Evolutionary conservation across 1,140 invertebrate genomes (phyloP), one percentile per base, ranked within the genome.

Genomic region (Magallana gigas): DNA sequence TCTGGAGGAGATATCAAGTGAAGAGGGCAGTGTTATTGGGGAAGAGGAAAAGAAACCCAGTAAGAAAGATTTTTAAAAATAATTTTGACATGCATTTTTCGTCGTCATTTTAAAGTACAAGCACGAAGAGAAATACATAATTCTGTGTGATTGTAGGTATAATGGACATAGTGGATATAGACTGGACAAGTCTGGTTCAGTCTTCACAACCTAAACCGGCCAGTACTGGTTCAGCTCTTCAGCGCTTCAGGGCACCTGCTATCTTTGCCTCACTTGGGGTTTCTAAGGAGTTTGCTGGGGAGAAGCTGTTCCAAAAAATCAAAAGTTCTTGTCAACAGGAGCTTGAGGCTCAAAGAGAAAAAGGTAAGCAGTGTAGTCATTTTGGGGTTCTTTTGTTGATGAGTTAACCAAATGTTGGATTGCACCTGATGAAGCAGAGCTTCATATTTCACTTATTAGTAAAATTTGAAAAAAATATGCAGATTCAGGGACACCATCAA

Each of bases 111-210:
- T 36, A 36, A 36, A 36, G 36, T 36, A 36, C 36, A 36, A 36
- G 36, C 36, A 36, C 3, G 36, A 36, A 36, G 36, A 36, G n/a
- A n/a, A n/a, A n/a, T n/a, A n/a, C n/a, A n/a, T n/a, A n/a, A 7
- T 29, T 18, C 23, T 84, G 1, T 60, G 7, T 58, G 18, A 23
- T 5, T 23, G 18, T 86, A 92, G 97, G 97, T 86, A 96, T 98
- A 86, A 97, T 97, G 16, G 97, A 98, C 95, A 97, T 97, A 18
- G 93, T 98, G 12, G 97, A 97, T n/a, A 97, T 98, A 1, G 98
- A 98, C 94, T 98, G 98, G 98, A 97, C 97, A 57, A 97, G 97
- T 94, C 95, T 98, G 12, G 97, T 98, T 0, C 97, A 92, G 36
- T 89, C 91, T 64, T 76, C 90, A 8, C 88, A 86, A 48, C 90